A percentile compares a stretch with the other conserved stretches of the same genome.
phyloP scores from a whole-genome alignment of 2,797 vertebrate genomes.

The Thripadectes ignobilis region DNA sequence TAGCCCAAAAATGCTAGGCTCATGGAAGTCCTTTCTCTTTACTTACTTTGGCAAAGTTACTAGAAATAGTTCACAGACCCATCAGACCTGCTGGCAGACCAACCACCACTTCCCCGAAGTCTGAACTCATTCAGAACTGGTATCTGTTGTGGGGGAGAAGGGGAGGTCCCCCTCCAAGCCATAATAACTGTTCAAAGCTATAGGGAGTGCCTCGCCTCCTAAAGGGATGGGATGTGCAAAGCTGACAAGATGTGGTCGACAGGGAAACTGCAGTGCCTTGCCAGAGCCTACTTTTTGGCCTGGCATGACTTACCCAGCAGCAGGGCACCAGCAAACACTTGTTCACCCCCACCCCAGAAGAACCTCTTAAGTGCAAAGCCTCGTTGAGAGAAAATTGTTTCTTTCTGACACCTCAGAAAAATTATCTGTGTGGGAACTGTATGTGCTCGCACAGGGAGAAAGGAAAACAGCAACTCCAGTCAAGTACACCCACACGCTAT shows the following conservation, averaged over 20 bases:
- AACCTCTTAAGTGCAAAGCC: background rate
- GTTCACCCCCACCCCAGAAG: background rate
- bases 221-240: background rate
- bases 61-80: background rate
- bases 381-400: background rate
- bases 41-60: background rate
- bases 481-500: background rate
- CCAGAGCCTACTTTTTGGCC: background rate
- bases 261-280: background rate
- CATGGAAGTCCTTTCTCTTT: background rate
- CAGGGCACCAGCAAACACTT: background rate
- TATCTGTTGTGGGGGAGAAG: background rate
- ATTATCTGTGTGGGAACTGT: background rate
- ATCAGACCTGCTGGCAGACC: background rate
- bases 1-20: background rate
- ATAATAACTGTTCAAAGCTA: background rate
- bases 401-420: background rate
- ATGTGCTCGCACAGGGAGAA: background rate
- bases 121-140: background rate
- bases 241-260: background rate
- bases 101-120: background rate
- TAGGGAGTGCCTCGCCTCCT: accelerated
- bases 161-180: background rate
- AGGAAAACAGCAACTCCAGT: background rate
- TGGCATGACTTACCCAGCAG: background rate